Percentiles rank a stretch among this genome's conserved stretches.
These are phyloP conservation scores for Tichodroma muraria DNA, from an alignment of 2,113 vertebrate genomes.

Conservation along the genomic window DNA sequence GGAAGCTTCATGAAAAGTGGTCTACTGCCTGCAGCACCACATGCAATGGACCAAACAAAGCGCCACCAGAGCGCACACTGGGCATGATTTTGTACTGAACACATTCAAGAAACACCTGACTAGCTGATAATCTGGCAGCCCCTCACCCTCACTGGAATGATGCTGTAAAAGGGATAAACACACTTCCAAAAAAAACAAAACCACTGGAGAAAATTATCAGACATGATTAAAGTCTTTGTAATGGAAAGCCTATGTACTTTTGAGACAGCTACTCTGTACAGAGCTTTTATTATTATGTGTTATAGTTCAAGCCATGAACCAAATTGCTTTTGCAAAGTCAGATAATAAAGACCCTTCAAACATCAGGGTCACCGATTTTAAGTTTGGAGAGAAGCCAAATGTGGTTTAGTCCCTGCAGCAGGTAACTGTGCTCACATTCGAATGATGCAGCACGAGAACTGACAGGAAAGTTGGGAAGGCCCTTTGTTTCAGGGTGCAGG, in stretches of 20 bases:
- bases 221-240: neutral
- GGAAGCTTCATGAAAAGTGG: neutral
- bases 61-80: neutral
- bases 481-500: neutral
- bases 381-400: neutral
- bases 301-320: neutral
- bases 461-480: neutral
- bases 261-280: neutral
- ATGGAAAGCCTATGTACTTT: neutral
- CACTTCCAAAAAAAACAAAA: neutral
- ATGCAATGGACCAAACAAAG: neutral
- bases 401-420: neutral
- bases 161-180: neutral
- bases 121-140: neutral
- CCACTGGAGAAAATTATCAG: neutral
- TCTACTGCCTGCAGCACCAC: neutral
- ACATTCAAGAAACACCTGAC: neutral
- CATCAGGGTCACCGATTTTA: neutral
- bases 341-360: neutral
- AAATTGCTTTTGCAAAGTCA: neutral
- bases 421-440: neutral
- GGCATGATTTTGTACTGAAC: neutral
- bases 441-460: neutral
- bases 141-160: neutral
- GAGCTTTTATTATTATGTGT: slow-evolving; percentile 35